These are phyloP conservation scores for Heliconius charithonia DNA, from an alignment of 2,888 invertebrate genomes.

Conservation along the genomic window DNA sequence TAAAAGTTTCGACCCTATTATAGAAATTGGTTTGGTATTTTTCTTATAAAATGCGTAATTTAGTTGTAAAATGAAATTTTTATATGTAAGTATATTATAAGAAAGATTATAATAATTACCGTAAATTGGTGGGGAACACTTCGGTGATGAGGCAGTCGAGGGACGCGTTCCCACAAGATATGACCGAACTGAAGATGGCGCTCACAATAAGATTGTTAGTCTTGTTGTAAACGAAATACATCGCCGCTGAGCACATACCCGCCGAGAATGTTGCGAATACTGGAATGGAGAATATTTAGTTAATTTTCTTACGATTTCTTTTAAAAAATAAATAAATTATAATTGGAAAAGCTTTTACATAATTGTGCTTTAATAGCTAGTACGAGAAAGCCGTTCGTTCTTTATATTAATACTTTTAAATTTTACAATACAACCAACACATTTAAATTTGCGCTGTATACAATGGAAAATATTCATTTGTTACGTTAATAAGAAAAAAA, in stretches of 20 bases:
- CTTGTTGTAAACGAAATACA: conserved; percentile 93
- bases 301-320: not conserved
- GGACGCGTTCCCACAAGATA: conserved; percentile 94
- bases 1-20: not conserved
- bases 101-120: conserved; percentile 77
- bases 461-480: too few relatives aligned
- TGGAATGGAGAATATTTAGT: conserved; percentile 54
- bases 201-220: conserved; percentile 92
- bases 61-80: not conserved
- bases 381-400: not conserved
- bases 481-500: not conserved
- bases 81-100: not conserved
- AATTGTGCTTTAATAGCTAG: not conserved
- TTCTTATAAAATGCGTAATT: too few relatives aligned
- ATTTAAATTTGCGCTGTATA: too few relatives aligned
- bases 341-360: not conserved
- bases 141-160: conserved; percentile 96
- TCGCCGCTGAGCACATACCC: conserved; percentile 91
- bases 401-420: not conserved
- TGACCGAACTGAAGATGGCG: conserved; percentile 93
- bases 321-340: not conserved
- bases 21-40: too few relatives aligned
- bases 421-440: too few relatives aligned
- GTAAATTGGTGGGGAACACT: conserved; percentile 95
- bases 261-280: conserved; percentile 94